Conservation (phyloP, 2,113 vertebrate species). For the Cavia porcellus region DNA sequence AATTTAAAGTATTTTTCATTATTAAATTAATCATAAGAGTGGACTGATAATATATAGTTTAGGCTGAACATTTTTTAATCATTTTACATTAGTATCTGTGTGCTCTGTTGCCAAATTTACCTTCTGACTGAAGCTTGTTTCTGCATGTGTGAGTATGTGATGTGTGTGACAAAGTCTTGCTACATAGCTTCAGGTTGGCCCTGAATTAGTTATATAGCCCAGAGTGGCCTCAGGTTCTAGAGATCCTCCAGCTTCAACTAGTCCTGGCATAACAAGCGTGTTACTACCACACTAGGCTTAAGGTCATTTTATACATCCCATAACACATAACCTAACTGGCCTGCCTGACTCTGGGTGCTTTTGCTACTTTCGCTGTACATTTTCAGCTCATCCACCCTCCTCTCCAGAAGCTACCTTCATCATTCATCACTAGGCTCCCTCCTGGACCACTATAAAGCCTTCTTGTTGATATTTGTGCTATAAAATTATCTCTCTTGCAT, state of each 20-base stretch:
- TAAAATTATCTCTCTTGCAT: background rate
- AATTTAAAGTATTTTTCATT: conserved; percentile 37
- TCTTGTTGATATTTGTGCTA: background rate
- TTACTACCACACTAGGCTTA: background rate
- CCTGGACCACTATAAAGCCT: background rate
- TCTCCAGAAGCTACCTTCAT: background rate
- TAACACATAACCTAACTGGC: background rate
- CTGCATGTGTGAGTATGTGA: background rate
- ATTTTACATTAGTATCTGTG: conserved; percentile 31
- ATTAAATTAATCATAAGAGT: conserved; percentile 37
- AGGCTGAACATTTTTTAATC: conserved; percentile 3
- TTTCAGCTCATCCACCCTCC: background rate
- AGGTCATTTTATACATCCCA: background rate
- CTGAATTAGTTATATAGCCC: background rate
- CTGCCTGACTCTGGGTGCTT: background rate
- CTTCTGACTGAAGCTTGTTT: background rate
- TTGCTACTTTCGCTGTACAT: background rate
- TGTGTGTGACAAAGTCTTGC: background rate
- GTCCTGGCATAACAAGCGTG: background rate
- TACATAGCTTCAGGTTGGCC: background rate
- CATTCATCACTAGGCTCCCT: background rate
- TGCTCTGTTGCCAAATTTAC: conserved; percentile 20
- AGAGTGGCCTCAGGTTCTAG: background rate
- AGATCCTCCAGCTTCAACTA: background rate
- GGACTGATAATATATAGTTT: background rate